Conservation (phyloP, 2,113 vertebrate species). For the Solenodon paradoxus region DNA sequence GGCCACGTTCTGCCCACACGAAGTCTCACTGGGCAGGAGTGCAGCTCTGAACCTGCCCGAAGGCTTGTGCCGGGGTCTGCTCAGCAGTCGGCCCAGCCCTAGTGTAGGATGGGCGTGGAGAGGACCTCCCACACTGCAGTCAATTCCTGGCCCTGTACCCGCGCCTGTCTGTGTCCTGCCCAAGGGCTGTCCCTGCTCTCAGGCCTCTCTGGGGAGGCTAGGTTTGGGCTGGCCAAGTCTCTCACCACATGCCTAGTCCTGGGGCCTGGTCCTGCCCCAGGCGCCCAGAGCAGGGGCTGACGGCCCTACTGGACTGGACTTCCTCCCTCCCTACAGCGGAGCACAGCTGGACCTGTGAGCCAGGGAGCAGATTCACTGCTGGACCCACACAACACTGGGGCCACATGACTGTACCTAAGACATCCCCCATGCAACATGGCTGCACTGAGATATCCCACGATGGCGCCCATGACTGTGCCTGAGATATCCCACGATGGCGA, state of each 20-base stretch:
- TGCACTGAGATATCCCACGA: too few species aligned
- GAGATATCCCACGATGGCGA: too few species aligned
- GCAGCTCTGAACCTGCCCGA: background rate
- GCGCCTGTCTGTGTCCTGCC: background rate
- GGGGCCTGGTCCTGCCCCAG: too few species aligned
- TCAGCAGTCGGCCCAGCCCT: background rate
- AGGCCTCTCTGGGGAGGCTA: too few species aligned
- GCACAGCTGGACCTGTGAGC: background rate
- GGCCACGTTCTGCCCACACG: too few species aligned
- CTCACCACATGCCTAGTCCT: accelerated
- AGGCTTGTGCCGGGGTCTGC: too few species aligned
- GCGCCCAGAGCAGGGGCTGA: background rate
- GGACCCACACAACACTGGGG: too few species aligned
- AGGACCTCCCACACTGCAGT: too few species aligned
- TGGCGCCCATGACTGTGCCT: too few species aligned
- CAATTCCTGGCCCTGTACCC: background rate
- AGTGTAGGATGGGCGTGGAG: background rate
- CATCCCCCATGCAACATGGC: too few species aligned
- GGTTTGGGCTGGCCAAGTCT: background rate
- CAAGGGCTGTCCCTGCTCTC: background rate
- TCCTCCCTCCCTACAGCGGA: background rate
- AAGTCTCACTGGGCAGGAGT: background rate
- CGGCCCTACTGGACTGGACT: background rate
- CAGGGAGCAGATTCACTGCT: background rate
- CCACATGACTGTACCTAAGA: too few species aligned